These are phyloP conservation scores for Temnothorax longispinosus DNA, from an alignment of 1,140 invertebrate genomes.

Conservation along the genomic window DNA sequence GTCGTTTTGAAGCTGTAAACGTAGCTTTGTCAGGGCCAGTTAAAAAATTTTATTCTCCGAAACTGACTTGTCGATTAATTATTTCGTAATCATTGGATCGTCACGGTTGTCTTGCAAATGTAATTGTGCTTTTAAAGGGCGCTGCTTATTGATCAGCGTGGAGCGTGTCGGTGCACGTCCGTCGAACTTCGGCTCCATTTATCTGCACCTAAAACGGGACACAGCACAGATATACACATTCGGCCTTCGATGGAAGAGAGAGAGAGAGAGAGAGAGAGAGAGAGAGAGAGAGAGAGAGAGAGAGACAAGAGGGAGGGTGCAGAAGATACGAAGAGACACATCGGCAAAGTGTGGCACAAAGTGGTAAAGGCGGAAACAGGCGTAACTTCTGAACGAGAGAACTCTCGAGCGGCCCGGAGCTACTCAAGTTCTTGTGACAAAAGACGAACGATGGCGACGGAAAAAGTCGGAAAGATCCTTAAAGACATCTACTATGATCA, in stretches of 20 bases:
- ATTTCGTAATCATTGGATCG: background rate
- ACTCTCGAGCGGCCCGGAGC: background rate
- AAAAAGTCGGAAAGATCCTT: background rate
- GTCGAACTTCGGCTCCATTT: too few species aligned
- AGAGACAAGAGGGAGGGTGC: background rate
- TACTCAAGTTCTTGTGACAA: background rate
- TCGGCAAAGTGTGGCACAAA: background rate
- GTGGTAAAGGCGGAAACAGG: background rate
- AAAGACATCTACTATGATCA: constrained; percentile 34
- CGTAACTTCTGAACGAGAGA: background rate
- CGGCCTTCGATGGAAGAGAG: background rate
- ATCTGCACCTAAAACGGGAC: background rate
- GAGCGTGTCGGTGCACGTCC: background rate
- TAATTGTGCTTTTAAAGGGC: background rate
- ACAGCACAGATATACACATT: background rate
- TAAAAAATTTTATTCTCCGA: background rate
- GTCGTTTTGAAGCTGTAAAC: background rate
- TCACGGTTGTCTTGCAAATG: background rate
- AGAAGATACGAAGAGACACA: background rate
- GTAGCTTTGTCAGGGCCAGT: background rate
- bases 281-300: background rate
- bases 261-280: too few species aligned
- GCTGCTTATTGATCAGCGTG: constrained; percentile 17
- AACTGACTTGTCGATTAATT: constrained; percentile 5
- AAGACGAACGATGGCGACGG: constrained; percentile 16